phyloP scores from a whole-genome alignment of 1,140 invertebrate species.

The Acromyrmex heyeri region DNA sequence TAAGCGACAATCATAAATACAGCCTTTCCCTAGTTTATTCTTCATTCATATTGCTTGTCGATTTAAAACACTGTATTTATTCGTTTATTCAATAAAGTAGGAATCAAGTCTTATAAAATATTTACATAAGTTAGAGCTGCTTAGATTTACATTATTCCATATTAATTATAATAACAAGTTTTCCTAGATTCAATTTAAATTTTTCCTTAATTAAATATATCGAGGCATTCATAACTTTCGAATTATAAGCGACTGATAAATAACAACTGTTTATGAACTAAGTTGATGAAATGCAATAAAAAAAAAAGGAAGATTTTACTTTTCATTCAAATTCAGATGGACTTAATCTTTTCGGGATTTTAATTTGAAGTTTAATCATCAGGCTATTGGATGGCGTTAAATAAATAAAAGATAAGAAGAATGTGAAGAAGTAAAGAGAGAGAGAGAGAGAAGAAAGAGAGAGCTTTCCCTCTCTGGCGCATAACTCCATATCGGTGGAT shows the following conservation, averaged over 20 bases:
- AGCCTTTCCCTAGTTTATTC: neutral
- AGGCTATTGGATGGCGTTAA: neutral
- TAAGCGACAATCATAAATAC: slow-evolving; percentile 45
- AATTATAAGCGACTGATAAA: slow-evolving; percentile 27
- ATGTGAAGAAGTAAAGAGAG: neutral
- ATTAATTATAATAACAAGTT: slow-evolving; percentile 15
- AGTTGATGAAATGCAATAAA: neutral
- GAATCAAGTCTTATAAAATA: neutral
- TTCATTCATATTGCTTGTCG: neutral
- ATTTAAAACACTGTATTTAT: neutral
- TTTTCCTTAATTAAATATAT: slow-evolving; percentile 23
- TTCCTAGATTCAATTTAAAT: slow-evolving; percentile 13
- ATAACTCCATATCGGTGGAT: slow-evolving; percentile 35
- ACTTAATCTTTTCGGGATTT: slow-evolving; percentile 26
- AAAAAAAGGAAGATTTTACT: slow-evolving; percentile 12
- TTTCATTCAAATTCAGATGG: slow-evolving; percentile 13
- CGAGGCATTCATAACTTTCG: neutral
- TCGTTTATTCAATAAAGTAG: neutral
- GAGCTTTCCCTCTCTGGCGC: neutral
- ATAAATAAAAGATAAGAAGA: slow-evolving; percentile 24
- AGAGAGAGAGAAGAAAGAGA: neutral
- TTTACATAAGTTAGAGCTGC: neutral
- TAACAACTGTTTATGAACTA: neutral
- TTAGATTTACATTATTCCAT: neutral
- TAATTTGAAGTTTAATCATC: slow-evolving; percentile 38